Percentiles rank a stretch among this genome's conserved stretches.
Evolutionary conservation across 1,140 invertebrate genomes (phyloP).

Genomic region (Drosophila watanabei): DNA sequence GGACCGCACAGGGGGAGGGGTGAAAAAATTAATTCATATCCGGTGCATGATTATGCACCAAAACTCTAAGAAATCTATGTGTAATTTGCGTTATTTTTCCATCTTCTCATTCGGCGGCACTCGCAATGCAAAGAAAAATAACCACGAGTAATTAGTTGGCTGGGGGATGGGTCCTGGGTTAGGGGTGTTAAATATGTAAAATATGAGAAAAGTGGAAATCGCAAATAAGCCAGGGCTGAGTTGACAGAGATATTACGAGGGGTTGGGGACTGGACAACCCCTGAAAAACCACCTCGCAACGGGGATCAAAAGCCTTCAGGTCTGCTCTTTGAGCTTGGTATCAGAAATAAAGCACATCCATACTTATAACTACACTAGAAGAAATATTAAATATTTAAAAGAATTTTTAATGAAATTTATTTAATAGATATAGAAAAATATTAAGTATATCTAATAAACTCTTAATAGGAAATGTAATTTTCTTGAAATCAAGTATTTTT

Average conservation of each 20-base stretch:
- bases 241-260: slow-evolving; percentile 59
- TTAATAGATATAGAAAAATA: no score
- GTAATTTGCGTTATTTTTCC: slow-evolving; percentile 70
- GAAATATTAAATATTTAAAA: not conserved
- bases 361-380: slow-evolving; percentile 3
- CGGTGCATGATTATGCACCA: slow-evolving; percentile 80
- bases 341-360: slow-evolving; percentile 30
- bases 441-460: no score
- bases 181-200: slow-evolving; percentile 50
- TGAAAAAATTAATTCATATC: slow-evolving; percentile 80
- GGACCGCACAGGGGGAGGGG: not conserved
- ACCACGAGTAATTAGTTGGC: slow-evolving; percentile 45
- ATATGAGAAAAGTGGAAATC: slow-evolving; percentile 67
- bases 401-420: no score
- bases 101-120: slow-evolving; percentile 41
- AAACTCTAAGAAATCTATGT: slow-evolving; percentile 81
- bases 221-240: slow-evolving; percentile 62
- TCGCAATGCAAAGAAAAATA: slow-evolving; percentile 17
- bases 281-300: slow-evolving; percentile 53
- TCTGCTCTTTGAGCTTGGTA: slow-evolving; percentile 38
- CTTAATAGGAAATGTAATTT: no score
- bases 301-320: slow-evolving; percentile 46
- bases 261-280: slow-evolving; percentile 62
- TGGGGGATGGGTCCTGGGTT: slow-evolving; percentile 23
- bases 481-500: no score